phyloP scores from a whole-genome alignment of 2,797 vertebrate genomes.

The Peromyscus nudipes region DNA sequence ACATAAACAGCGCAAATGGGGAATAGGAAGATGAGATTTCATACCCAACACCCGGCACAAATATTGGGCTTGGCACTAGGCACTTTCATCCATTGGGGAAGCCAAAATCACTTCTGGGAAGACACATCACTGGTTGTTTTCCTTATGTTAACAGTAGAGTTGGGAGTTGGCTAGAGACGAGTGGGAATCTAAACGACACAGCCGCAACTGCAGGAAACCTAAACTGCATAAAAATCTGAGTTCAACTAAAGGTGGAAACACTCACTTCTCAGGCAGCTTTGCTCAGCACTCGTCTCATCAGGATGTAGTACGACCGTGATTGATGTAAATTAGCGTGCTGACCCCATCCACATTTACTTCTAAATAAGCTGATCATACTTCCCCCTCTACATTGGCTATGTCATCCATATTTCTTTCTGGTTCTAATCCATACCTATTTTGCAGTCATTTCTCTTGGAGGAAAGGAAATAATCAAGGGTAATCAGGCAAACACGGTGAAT shows the following conservation, averaged over 20 bases:
- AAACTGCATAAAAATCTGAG: background rate
- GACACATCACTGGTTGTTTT: background rate
- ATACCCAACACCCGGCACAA: background rate
- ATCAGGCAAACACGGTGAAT: background rate
- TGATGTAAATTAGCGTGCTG: fast-evolving
- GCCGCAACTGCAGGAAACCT: background rate
- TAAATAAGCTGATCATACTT: background rate
- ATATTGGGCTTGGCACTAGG: background rate
- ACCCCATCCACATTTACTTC: background rate
- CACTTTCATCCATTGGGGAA: background rate
- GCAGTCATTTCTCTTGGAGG: background rate
- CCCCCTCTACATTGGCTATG: background rate
- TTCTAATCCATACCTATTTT: background rate
- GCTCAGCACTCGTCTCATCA: background rate
- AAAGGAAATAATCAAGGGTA: background rate
- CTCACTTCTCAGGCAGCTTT: background rate
- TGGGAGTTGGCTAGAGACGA: background rate
- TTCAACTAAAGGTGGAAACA: conserved; percentile 40
- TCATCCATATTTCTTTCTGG: background rate
- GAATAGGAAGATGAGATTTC: background rate
- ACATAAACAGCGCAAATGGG: background rate
- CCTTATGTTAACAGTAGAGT: background rate
- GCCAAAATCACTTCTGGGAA: background rate
- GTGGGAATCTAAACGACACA: background rate
- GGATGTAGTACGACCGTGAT: background rate